phyloP scores from a whole-genome alignment of 2,888 invertebrate species.

The Pherbina coryleti region DNA sequence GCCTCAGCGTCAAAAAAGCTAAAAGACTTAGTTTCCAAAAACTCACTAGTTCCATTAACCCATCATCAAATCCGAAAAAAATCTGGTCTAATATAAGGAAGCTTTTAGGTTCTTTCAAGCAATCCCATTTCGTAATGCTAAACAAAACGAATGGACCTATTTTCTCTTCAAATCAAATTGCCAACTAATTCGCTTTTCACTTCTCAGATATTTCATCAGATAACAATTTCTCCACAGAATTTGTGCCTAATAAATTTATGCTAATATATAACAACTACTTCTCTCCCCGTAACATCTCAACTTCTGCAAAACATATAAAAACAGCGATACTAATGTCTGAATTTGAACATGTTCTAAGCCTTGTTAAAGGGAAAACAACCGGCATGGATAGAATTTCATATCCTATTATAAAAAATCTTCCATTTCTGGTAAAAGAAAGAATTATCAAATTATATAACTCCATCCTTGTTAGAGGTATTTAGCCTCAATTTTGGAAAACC shows the following conservation, averaged over 20 bases:
- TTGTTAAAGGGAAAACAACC: constrained; percentile 26
- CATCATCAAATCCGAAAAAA: not conserved
- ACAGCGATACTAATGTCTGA: not conserved
- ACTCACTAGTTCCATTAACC: too few species aligned
- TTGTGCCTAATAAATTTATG: not conserved
- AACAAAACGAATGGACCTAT: not conserved
- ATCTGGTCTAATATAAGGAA: not conserved
- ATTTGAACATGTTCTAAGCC: not conserved
- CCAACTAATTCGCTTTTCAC: not conserved
- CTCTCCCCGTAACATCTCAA: not conserved
- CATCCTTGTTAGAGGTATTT: constrained; percentile 1
- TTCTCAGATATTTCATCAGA: not conserved
- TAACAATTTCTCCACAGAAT: not conserved
- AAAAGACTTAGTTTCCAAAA: too few species aligned
- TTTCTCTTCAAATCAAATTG: not conserved
- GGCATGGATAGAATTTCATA: constrained; percentile 17
- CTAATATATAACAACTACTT: too few species aligned
- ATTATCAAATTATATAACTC: constrained; percentile 10
- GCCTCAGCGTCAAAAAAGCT: too few species aligned
- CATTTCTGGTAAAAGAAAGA: not conserved
- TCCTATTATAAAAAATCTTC: constrained; percentile 16
- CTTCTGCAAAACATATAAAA: not conserved
- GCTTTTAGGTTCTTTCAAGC: not conserved
- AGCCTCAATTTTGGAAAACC: constrained; percentile 8
- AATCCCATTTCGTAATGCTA: too few species aligned